These are phyloP conservation scores for Sebastes alutus DNA, from an alignment of 2,797 vertebrate species.

Conservation along the genomic window DNA sequence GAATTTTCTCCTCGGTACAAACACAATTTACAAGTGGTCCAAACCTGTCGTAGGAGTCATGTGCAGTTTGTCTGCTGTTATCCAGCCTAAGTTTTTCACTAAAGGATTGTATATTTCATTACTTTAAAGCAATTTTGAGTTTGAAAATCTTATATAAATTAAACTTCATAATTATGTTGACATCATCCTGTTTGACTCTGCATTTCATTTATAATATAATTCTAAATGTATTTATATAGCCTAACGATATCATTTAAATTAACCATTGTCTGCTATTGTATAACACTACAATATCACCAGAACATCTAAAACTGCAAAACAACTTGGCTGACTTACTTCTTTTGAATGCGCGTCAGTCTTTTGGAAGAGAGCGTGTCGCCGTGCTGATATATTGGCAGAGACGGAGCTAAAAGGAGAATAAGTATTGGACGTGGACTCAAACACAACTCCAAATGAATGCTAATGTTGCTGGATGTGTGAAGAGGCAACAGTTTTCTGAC, in stretches of 20 bases:
- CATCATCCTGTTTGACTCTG: neutral
- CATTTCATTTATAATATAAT: neutral
- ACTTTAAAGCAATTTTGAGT: neutral
- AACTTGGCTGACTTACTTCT: too few species aligned
- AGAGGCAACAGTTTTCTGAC: neutral
- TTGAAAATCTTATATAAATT: neutral
- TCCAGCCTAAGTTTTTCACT: neutral
- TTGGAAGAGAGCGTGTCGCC: too few species aligned
- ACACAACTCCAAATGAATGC: neutral
- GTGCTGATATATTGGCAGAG: too few species aligned
- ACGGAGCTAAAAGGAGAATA: neutral
- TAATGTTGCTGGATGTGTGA: neutral
- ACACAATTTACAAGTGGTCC: neutral
- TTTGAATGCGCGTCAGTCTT: too few species aligned
- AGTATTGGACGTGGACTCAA: neutral
- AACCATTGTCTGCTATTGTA: fast-evolving
- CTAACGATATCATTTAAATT: too few species aligned
- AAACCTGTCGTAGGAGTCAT: neutral
- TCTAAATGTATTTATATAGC: neutral
- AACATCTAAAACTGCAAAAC: too few species aligned
- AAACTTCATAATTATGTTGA: neutral
- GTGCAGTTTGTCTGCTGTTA: neutral
- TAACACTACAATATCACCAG: too few species aligned
- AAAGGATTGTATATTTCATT: neutral
- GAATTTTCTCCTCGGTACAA: fast-evolving